phyloP scores from a whole-genome alignment of 2,113 vertebrate species.

The Festucalex cinctus region DNA sequence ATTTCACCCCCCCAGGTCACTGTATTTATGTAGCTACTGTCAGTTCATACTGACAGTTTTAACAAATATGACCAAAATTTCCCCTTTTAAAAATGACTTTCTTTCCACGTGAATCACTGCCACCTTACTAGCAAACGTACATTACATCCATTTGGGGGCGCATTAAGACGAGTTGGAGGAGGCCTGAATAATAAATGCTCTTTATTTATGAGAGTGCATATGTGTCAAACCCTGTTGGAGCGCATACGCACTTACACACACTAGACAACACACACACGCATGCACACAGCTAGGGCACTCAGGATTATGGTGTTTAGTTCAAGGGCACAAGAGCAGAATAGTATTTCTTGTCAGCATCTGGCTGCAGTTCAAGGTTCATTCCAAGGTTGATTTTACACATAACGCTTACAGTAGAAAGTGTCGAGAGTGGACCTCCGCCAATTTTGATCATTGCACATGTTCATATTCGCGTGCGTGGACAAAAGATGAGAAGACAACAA shows the following conservation, averaged over 20 bases:
- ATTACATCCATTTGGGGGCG: slow-evolving; percentile 63
- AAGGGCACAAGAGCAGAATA: slow-evolving; percentile 33
- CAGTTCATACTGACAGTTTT: too few relatives aligned
- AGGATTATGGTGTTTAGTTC: slow-evolving; percentile 23
- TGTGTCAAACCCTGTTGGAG: slow-evolving; percentile 14
- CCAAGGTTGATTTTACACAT: background rate
- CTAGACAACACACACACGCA: slow-evolving; percentile 2
- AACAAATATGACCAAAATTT: too few relatives aligned
- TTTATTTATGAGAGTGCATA: slow-evolving; percentile 55
- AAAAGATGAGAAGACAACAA: too few relatives aligned
- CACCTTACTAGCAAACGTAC: slow-evolving; percentile 51
- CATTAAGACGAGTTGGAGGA: slow-evolving; percentile 64
- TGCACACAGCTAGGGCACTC: background rate
- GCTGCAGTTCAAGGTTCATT: slow-evolving; percentile 12
- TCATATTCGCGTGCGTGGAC: background rate
- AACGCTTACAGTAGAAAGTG: too few relatives aligned
- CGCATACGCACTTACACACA: slow-evolving; percentile 29
- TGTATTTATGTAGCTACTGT: too few relatives aligned
- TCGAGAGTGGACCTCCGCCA: too few relatives aligned
- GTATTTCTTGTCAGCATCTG: slow-evolving; percentile 18
- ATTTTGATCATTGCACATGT: background rate
- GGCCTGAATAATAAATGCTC: slow-evolving; percentile 65
- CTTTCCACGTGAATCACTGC: too few relatives aligned
- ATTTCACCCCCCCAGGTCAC: too few relatives aligned
- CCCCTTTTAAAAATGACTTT: too few relatives aligned